Evolutionary conservation across 2,888 invertebrate species (phyloP), one percentile per base, ranked within the genome.

Genomic region (Proisotoma minuta): DNA sequence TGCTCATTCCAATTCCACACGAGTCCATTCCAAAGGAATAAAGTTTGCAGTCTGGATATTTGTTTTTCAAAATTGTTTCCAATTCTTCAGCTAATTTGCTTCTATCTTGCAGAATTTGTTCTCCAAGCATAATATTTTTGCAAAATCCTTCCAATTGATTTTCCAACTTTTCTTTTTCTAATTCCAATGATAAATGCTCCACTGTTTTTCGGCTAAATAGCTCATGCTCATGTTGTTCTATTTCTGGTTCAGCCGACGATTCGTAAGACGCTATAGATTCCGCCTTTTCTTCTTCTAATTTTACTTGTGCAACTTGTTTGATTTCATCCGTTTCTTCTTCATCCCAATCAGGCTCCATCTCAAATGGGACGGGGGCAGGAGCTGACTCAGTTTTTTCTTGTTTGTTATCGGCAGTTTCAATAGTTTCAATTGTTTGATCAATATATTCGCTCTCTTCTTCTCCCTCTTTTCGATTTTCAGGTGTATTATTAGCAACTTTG

Each of bases 81-180:
- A 56, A 47, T 43, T 43, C 43, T 24, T 56, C 26, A 20, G 43
- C 22, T 4, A 56, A 2, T 18, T 43, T 24, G 18, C 23, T 26
- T 43, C 56, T 10, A 2, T 12, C 56, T 4, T 40, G 23, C 26
- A 56, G 23, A 20, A 43, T 43, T 23, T 40, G 56, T 15, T 40
- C 56, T 3, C 43, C 40, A 23, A 56, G 56, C 26, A 56, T n/a
- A 24, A 56, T 47, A 26, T 56, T 40, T n/a, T 40, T 26, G 47
- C 43, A 43, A 56, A 56, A 56, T 15, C 20, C 43, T 43, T 56
- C 56, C 56, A 56, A 23, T 26, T 56, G 56, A 26, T 56, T 47
- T 56, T 56, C 56, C 8, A 56, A n/a, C 15, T 34, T 43, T 18
- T 26, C n/a, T 15, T 47, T n/a, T 5, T 15, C 22, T 20, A 56